These are phyloP conservation scores for Phymanthus crucifer DNA, from an alignment of 92 coral and sea anemone genomes.

Conservation along the genomic window DNA sequence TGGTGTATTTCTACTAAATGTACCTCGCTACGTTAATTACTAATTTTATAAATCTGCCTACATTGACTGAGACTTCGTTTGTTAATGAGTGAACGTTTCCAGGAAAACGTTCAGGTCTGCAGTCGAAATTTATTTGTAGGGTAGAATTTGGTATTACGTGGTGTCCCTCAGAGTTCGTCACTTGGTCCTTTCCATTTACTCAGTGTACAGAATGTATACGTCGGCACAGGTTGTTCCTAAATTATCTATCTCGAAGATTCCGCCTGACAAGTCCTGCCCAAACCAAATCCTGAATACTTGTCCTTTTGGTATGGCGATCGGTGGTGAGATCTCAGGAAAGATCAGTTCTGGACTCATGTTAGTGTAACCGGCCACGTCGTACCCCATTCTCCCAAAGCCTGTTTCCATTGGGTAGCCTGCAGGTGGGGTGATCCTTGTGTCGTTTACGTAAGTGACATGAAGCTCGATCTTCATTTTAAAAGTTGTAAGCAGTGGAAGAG, in stretches of 20 bases:
- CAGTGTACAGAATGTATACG: not conserved
- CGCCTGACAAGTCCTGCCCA: not conserved
- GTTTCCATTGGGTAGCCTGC: not conserved
- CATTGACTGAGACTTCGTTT: too few species aligned
- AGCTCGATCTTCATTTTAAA: not conserved
- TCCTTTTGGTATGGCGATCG: not conserved
- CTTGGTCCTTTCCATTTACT: not conserved
- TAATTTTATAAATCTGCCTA: too few species aligned
- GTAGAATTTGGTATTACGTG: too few species aligned
- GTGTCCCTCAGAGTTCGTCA: not conserved
- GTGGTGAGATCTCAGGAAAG: conserved; percentile 2
- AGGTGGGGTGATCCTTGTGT: conserved; percentile 3
- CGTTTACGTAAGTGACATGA: not conserved
- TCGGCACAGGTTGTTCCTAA: conserved; percentile 9
- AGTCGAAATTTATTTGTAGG: too few species aligned
- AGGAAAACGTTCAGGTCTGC: too few species aligned
- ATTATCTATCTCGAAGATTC: not conserved
- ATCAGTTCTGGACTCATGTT: not conserved
- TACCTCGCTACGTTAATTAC: too few species aligned
- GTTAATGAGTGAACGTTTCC: too few species aligned
- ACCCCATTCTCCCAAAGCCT: not conserved
- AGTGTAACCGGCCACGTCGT: not conserved
- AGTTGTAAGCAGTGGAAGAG: not conserved
- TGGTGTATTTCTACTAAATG: too few species aligned
- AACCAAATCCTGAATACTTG: conserved; percentile 4